A percentile compares a stretch with the other conserved stretches of the same genome.
These are phyloP conservation scores for Coelopa frigida DNA, from an alignment of 1,140 invertebrate genomes.

Conservation along the genomic window DNA sequence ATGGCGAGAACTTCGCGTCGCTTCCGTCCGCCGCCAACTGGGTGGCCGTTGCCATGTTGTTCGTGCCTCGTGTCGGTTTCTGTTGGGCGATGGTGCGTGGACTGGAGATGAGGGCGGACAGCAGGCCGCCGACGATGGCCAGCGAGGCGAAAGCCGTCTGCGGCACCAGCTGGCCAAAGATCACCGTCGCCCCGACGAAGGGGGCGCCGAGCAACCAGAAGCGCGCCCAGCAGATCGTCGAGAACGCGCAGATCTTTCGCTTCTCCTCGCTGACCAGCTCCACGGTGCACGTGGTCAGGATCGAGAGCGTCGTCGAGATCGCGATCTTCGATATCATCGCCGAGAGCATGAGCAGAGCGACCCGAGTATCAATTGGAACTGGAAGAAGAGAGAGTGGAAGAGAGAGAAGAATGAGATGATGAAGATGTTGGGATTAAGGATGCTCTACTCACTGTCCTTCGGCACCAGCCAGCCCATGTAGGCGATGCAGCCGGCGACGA, in stretches of 20 bases:
- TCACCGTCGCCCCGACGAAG: conserved; percentile 36
- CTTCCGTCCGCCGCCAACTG: conserved; percentile 33
- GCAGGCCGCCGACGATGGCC: conserved; percentile 34
- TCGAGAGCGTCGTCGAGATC: conserved; percentile 38
- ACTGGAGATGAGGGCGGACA: conserved; percentile 34
- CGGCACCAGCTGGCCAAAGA: conserved; percentile 38
- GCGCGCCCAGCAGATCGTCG: conserved; percentile 42
- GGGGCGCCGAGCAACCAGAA: conserved; percentile 42
- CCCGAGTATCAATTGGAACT: conserved; percentile 28
- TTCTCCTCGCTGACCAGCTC: conserved; percentile 38
- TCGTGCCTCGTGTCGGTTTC: conserved; percentile 20
- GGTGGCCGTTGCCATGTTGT: conserved; percentile 29
- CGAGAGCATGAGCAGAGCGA: conserved; percentile 36
- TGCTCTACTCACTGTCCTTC: conserved; percentile 21
- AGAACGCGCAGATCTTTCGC: conserved; percentile 36
- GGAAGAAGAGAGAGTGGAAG: conserved; percentile 9
- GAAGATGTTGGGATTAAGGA: background rate
- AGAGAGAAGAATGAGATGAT: conserved; percentile 6
- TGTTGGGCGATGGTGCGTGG: conserved; percentile 36
- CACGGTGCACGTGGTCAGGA: conserved; percentile 42
- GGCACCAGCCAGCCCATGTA: conserved; percentile 41
- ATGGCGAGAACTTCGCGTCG: conserved; percentile 38
- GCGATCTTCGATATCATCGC: conserved; percentile 44
- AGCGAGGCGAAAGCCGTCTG: conserved; percentile 37
- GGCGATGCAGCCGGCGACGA: conserved; percentile 36